Base-by-base conservation (phyloP, 2,888 invertebrate genomes). In the Agriopis aurantiaria region DNA sequence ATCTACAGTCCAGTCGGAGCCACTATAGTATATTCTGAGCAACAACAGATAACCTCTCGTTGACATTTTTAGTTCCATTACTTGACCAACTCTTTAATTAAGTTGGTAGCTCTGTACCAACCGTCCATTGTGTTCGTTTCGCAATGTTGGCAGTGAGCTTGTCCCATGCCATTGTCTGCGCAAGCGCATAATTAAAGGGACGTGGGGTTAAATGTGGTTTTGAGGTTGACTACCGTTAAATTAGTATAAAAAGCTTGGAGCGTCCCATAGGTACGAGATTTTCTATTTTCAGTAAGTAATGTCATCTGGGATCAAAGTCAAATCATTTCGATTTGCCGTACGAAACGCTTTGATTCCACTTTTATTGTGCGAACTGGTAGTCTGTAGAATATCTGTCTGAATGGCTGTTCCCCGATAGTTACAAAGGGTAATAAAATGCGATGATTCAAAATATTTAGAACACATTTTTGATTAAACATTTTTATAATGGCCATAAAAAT, bases 141-240 rank as follows among this genome's bases (percentile, higher is more conserved):
- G 78, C 70, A 81, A 82, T 73, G 69, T 73, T 69, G 59, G 76
- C 73, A 78, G 73, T 74, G 45, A 65, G 62, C 79, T 68, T 82
- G 83, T 82, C 82, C 80, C 83, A 80, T 82, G 77, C 80, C 75
- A 82, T 82, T 82, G 82, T 82, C 51, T 56, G 59, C 46, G 46
- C 46, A 58, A 58, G 45, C 65, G 57, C 64, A 60, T 68, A 69
- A 67, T 72, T 69, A 67, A 56, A 43, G n/a, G 74, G 75, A 72
- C 73, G 49, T 8, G 63, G 40, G 52, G 40, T 59, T 64, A 9
- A 59, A 53, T 53, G 41, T 52, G 57, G 45, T 55, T 33, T 61
- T 67, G 67, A 49, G 23, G 40, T 61, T 53, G 23, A 48, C 52
- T 55, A 49, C 40, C 11, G 48, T 12, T 3, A n/a, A 12, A 12